These are phyloP conservation scores for Hippolais icterina DNA, from an alignment of 2,113 vertebrate genomes.

Conservation along the genomic window DNA sequence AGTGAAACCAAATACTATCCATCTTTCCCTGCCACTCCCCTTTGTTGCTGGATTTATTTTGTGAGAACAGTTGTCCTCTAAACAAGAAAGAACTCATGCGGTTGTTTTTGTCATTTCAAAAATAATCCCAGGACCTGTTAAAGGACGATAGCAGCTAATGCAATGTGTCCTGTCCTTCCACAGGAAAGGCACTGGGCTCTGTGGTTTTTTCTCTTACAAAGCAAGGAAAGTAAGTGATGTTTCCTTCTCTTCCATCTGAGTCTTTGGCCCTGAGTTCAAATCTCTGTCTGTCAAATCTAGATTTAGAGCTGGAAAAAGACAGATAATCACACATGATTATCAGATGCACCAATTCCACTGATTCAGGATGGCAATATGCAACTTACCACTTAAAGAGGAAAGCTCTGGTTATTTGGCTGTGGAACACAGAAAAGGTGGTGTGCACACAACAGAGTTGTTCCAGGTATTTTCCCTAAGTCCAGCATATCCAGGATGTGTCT, in stretches of 20 bases:
- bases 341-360: not conserved
- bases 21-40: not conserved
- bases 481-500: not conserved
- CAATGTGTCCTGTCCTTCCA: not conserved
- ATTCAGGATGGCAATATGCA: not conserved
- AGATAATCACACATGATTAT: not conserved
- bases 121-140: not conserved
- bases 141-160: not conserved
- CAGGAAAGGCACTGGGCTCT: not conserved
- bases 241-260: not conserved
- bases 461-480: not conserved
- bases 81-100: not conserved
- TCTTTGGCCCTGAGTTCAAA: not conserved
- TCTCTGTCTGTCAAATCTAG: not conserved
- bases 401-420: not conserved
- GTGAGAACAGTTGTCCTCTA: not conserved
- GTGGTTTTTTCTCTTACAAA: not conserved
- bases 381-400: not conserved
- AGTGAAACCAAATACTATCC: not conserved
- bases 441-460: not conserved
- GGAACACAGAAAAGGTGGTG: not conserved
- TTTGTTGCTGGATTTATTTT: conserved; percentile 25
- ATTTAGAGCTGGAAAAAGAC: not conserved
- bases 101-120: not conserved
- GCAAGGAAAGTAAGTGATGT: not conserved